phyloP scores from a whole-genome alignment of 1,140 invertebrate genomes.

The Cheumatopsyche charites region DNA sequence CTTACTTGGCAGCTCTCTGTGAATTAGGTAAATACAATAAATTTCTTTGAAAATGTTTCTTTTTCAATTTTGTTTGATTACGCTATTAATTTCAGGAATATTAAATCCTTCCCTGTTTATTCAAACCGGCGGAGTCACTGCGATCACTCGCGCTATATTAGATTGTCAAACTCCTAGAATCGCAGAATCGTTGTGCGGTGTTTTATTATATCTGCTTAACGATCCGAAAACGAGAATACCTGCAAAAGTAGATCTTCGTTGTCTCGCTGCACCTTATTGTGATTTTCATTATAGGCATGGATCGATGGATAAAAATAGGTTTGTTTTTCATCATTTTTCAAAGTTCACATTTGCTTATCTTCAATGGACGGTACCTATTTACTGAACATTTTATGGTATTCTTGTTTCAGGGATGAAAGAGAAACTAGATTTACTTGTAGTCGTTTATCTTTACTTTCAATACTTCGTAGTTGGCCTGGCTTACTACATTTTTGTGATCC shows the following conservation, averaged over 20 bases:
- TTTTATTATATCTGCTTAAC: constrained; percentile 87
- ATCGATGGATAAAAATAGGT: constrained; percentile 66
- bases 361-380: background rate
- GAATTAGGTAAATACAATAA: constrained; percentile 75
- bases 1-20: constrained; percentile 83
- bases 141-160: constrained; percentile 80
- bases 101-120: constrained; percentile 83
- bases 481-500: constrained; percentile 84
- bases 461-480: constrained; percentile 90
- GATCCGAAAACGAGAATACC: constrained; percentile 78
- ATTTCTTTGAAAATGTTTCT: constrained; percentile 6
- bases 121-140: constrained; percentile 80
- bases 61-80: constrained; percentile 12
- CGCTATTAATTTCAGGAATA: constrained; percentile 66
- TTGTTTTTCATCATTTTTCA: constrained; percentile 5
- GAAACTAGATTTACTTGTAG: constrained; percentile 83
- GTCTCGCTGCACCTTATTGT: constrained; percentile 88
- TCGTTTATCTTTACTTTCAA: constrained; percentile 80
- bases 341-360: no score
- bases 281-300: constrained; percentile 81
- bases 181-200: constrained; percentile 84
- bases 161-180: constrained; percentile 80
- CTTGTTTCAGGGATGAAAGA: constrained; percentile 72
- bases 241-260: constrained; percentile 78
- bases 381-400: background rate